Evolutionary conservation across 2,797 vertebrate species (phyloP).

Genomic region (Yasuhikotakia modesta): DNA sequence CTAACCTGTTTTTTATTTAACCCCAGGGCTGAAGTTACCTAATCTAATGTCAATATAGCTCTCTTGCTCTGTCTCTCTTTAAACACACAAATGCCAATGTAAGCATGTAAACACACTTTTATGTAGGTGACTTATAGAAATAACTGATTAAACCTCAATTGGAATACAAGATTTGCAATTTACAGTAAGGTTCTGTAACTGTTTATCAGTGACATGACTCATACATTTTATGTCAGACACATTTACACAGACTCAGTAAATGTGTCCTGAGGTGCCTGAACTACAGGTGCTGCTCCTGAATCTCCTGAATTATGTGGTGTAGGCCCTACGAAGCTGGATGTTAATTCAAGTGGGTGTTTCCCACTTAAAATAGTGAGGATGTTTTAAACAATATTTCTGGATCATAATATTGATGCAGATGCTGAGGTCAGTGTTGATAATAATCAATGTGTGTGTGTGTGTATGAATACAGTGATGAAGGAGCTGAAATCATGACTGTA

Average conservation of each 20-base stretch:
- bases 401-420: conserved; percentile 68
- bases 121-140: neutral
- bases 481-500: neutral
- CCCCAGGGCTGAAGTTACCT: conserved; percentile 27
- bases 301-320: too few species aligned
- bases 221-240: conserved; percentile 17
- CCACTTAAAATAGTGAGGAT: neutral
- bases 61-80: neutral
- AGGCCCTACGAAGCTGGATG: too few species aligned
- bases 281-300: conserved; percentile 62
- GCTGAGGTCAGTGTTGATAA: conserved; percentile 58
- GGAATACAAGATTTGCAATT: neutral
- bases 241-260: conserved; percentile 51
- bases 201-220: conserved; percentile 12
- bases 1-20: neutral
- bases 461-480: neutral
- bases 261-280: conserved; percentile 72
- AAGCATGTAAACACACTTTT: conserved; percentile 61
- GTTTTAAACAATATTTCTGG: conserved; percentile 46
- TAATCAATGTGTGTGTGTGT: conserved; percentile 48
- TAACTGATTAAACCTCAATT: neutral
- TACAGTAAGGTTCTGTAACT: neutral
- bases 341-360: neutral
- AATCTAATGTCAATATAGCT: neutral
- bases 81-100: conserved; percentile 69